These are phyloP conservation scores for Rutilus rutilus DNA, from an alignment of 2,113 vertebrate species.

Conservation along the genomic window DNA sequence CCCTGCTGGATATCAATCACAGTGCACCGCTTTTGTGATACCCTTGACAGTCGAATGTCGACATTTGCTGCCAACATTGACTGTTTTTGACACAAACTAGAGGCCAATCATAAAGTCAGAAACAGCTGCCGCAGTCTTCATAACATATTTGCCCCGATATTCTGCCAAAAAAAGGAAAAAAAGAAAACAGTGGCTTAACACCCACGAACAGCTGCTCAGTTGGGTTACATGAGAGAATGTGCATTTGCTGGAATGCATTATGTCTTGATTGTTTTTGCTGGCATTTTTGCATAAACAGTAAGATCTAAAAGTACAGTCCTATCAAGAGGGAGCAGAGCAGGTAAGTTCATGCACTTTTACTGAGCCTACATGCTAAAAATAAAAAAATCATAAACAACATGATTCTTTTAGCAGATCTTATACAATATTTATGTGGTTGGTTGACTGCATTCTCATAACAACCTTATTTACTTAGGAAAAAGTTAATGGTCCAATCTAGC, in stretches of 20 bases:
- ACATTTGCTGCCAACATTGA: constrained; percentile 57
- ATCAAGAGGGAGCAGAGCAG: neutral
- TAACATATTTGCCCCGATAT: constrained; percentile 51
- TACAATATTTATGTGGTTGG: neutral
- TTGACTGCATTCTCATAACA: neutral
- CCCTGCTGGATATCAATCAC: constrained; percentile 56
- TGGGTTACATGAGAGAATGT: constrained; percentile 32
- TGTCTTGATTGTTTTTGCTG: constrained; percentile 22
- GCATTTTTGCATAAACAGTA: neutral
- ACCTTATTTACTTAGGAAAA: neutral
- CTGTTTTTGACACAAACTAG: constrained; percentile 59
- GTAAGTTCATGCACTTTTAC: neutral
- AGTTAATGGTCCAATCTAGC: neutral
- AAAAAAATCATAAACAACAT: neutral
- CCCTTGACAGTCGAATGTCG: constrained; percentile 57
- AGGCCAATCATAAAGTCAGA: constrained; percentile 59
- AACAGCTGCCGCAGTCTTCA: constrained; percentile 64
- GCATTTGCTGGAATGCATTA: constrained; percentile 1
- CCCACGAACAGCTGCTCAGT: constrained; percentile 41
- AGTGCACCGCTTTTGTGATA: constrained; percentile 50
- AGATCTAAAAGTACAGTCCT: neutral
- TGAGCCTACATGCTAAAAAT: neutral
- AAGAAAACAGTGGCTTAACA: constrained; percentile 55
- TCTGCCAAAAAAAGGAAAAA: constrained; percentile 34
- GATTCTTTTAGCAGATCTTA: constrained; percentile 1